Conservation (phyloP, 1,140 invertebrate genomes). For the Ceratosolen fusciceps region DNA sequence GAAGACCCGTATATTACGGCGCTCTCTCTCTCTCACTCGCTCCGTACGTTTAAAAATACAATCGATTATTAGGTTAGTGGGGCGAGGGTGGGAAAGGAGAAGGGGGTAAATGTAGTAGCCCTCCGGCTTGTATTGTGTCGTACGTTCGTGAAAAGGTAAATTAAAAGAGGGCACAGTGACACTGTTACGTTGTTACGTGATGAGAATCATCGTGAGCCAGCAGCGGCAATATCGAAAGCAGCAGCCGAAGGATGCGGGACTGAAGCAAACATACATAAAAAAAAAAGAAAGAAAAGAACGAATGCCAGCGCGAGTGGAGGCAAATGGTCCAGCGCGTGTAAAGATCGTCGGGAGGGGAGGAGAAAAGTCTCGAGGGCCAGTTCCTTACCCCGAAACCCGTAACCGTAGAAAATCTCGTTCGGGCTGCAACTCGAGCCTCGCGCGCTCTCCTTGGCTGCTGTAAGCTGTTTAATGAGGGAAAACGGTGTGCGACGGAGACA, state of each 20-base stretch:
- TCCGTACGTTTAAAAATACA: background rate
- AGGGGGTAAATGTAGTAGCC: no score
- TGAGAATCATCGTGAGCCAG: background rate
- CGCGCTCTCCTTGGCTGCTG: background rate
- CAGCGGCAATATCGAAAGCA: slow-evolving; percentile 7
- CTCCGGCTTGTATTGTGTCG: background rate
- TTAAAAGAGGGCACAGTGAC: slow-evolving; percentile 2
- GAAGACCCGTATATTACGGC: no score
- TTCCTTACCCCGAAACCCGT: background rate
- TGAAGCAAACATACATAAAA: background rate
- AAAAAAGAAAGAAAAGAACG: no score
- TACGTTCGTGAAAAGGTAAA: background rate
- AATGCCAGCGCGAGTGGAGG: background rate
- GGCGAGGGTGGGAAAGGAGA: no score
- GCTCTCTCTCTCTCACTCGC: background rate
- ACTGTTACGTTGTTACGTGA: slow-evolving; percentile 19
- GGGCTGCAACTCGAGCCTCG: slow-evolving; percentile 9
- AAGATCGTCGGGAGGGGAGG: background rate
- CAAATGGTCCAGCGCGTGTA: background rate
- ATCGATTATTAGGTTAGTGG: background rate
- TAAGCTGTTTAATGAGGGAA: slow-evolving; percentile 17
- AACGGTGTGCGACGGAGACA: background rate
- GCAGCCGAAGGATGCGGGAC: background rate
- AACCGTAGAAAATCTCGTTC: slow-evolving; percentile 23
- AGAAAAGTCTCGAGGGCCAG: background rate